Percentiles rank a stretch among this genome's conserved stretches.
Evolutionary conservation across 2,113 vertebrate species (phyloP).

Genomic region (Aplodontia rufa): DNA sequence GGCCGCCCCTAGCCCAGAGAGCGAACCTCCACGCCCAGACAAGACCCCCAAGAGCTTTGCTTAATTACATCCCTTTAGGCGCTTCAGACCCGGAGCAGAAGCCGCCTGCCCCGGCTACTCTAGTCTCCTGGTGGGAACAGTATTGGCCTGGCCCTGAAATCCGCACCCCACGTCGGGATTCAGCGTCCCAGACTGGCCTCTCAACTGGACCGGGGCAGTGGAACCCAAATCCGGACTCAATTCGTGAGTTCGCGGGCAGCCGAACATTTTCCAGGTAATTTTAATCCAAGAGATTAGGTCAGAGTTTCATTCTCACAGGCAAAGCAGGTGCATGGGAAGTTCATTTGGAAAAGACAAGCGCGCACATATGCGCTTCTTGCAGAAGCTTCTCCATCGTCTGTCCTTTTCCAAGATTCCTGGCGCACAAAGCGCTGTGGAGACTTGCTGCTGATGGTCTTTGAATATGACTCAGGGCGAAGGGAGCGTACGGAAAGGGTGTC

Average conservation of each 20-base stretch:
- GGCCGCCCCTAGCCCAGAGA: not conserved
- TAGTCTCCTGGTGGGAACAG: not conserved
- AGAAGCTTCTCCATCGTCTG: not conserved
- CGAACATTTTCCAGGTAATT: conserved; percentile 2
- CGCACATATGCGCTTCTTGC: not conserved
- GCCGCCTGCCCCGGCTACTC: not conserved
- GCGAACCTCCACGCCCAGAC: not conserved
- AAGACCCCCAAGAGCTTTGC: not conserved
- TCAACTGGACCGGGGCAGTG: not conserved
- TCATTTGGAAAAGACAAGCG: conserved; percentile 24
- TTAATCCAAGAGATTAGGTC: conserved; percentile 35
- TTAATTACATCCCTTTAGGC: not conserved
- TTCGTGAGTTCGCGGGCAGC: not conserved
- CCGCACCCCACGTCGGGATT: not conserved
- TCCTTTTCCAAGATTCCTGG: not conserved
- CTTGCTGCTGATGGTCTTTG: not conserved
- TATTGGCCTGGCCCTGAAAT: not conserved
- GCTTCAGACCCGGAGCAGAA: not conserved
- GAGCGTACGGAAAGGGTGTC: not conserved
- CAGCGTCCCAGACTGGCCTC: not conserved
- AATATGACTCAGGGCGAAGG: not conserved
- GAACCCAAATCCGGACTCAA: not conserved
- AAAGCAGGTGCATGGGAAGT: conserved; percentile 61
- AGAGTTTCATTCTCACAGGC: not conserved
- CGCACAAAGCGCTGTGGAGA: not conserved